These are phyloP conservation scores for Dolomedes plantarius DNA, from an alignment of 2,888 invertebrate genomes.

Conservation along the genomic window DNA sequence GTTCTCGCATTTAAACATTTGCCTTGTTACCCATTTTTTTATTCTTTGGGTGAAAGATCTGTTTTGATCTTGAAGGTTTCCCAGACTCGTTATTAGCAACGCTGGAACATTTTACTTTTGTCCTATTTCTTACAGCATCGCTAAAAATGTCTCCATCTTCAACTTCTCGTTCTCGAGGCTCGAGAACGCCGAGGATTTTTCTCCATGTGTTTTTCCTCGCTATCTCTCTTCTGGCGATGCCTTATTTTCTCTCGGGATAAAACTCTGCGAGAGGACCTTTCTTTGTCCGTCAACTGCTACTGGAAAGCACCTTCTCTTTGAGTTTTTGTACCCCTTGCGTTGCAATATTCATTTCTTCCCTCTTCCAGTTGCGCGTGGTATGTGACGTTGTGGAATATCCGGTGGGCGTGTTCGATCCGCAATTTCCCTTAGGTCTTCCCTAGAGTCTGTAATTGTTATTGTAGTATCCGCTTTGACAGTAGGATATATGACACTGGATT, in stretches of 20 bases:
- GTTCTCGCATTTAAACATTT: not conserved
- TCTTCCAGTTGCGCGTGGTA: slow-evolving; percentile 18
- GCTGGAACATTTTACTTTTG: not conserved
- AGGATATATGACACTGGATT: slow-evolving; percentile 2
- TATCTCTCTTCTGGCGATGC: not conserved
- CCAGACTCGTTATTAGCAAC: not conserved
- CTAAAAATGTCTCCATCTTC: not conserved
- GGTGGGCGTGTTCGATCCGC: not conserved
- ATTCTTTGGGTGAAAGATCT: not conserved
- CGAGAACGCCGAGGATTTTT: not conserved
- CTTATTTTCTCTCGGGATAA: not conserved
- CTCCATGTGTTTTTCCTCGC: not conserved
- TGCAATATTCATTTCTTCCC: slow-evolving; percentile 43
- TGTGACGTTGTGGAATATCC: slow-evolving; percentile 38
- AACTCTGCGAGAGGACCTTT: not conserved
- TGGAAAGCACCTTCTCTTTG: not conserved
- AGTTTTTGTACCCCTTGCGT: not conserved
- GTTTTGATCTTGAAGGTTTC: not conserved
- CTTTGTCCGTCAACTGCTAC: not conserved
- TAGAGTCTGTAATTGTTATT: slow-evolving; percentile 31
- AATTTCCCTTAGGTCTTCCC: slow-evolving; percentile 2
- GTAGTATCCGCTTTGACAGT: slow-evolving; percentile 22
- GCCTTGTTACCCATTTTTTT: not conserved
- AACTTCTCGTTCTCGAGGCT: not conserved
- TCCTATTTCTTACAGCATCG: not conserved